Conservation (phyloP, 2,888 invertebrate species). For the Heterodera filipjevi region DNA sequence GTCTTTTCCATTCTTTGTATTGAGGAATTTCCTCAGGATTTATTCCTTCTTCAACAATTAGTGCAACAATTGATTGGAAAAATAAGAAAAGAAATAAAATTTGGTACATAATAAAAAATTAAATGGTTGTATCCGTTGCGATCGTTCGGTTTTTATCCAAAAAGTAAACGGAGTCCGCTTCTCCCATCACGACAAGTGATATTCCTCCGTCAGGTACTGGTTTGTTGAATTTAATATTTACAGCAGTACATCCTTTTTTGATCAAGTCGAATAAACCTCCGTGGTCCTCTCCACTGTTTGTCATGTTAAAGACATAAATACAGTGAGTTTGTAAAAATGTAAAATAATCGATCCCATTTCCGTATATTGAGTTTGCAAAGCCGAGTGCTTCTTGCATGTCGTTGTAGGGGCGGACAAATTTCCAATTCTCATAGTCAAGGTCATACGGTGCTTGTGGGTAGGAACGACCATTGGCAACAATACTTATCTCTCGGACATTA, state of each 20-base stretch:
- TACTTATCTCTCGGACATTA: neutral
- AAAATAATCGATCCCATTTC: neutral
- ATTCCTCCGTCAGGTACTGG: constrained; percentile 24
- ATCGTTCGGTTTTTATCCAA: constrained; percentile 29
- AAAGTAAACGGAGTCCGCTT: constrained; percentile 20
- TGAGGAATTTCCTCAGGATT: neutral
- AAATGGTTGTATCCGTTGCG: constrained; percentile 8
- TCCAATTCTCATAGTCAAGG: constrained; percentile 5
- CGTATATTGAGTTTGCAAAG: neutral
- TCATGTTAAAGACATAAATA: constrained; percentile 29
- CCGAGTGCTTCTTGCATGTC: constrained; percentile 12
- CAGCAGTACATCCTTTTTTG: constrained; percentile 18
- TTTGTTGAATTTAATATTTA: constrained; percentile 21
- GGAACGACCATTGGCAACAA: constrained; percentile 5
- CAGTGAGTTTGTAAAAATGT: neutral
- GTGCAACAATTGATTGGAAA: neutral
- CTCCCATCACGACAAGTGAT: constrained; percentile 10
- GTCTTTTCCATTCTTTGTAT: constrained; percentile 16
- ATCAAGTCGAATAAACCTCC: constrained; percentile 17
- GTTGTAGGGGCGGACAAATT: neutral
- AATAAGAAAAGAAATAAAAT: neutral
- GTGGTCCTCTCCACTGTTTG: constrained; percentile 23
- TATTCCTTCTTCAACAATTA: neutral
- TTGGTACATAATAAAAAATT: neutral
- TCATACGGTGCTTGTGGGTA: constrained; percentile 15